phyloP scores from a whole-genome alignment of 2,113 vertebrate genomes.

The Oophaga pumilio region DNA sequence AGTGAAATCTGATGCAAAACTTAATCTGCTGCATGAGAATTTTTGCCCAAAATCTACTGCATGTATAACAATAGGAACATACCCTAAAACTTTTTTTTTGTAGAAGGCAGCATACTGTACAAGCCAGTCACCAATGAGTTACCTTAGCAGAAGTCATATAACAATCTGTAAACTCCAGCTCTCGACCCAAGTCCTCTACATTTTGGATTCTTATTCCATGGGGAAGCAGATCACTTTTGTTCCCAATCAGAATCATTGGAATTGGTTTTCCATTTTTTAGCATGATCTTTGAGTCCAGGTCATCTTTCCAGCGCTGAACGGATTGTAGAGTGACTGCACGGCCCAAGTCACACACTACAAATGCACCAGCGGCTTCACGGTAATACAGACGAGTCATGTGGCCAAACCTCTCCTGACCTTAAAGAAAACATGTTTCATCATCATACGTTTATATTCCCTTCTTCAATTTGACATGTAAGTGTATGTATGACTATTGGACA shows the following conservation, averaged over 20 bases:
- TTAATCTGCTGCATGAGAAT: no score
- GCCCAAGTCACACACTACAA: constrained; percentile 80
- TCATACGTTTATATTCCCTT: background rate
- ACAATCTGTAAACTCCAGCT: constrained; percentile 78
- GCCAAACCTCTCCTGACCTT: constrained; percentile 82
- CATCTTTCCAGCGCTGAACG: constrained; percentile 80
- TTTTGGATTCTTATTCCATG: constrained; percentile 69
- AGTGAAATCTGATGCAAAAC: no score
- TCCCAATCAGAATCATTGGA: constrained; percentile 76
- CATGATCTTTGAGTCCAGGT: constrained; percentile 80
- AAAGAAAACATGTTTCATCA: background rate
- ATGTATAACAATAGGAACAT: no score
- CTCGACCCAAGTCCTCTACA: constrained; percentile 78
- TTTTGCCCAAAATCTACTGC: no score
- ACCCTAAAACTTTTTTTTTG: background rate
- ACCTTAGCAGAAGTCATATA: constrained; percentile 83
- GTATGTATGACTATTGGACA: no score
- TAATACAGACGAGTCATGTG: constrained; percentile 86
- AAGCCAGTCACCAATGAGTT: background rate
- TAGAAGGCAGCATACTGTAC: no score
- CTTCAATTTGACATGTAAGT: background rate
- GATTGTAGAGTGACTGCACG: constrained; percentile 78
- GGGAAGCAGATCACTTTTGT: constrained; percentile 78
- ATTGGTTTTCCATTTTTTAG: constrained; percentile 74
- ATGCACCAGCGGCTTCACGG: constrained; percentile 79